Conservation (phyloP, 2,888 invertebrate genomes). For the Phengaris alcon region DNA sequence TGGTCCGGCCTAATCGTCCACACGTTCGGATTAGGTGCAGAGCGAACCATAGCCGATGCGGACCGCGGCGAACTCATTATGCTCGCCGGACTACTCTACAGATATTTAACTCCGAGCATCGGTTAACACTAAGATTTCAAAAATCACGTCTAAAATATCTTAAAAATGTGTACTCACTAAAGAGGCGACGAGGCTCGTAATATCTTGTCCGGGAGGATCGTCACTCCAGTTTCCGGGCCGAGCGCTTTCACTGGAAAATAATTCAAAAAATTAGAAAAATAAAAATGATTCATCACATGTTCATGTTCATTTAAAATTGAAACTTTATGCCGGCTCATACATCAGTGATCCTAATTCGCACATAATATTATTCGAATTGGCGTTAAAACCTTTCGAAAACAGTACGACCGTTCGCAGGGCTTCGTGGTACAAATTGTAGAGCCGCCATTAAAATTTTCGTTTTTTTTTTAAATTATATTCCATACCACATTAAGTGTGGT, state of each 20-base stretch:
- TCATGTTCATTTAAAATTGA: not conserved
- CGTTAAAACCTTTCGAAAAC: not conserved
- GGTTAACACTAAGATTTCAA: no score
- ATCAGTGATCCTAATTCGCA: not conserved
- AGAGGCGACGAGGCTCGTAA: slow-evolving; percentile 63
- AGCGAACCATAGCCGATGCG: no score
- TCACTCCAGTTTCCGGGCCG: slow-evolving; percentile 61
- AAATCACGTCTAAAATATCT: no score
- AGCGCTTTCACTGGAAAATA: slow-evolving; percentile 67
- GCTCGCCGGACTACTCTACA: no score
- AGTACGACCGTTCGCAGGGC: not conserved
- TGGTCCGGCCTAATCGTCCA: no score
- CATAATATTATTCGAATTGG: not conserved
- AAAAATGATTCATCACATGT: not conserved
- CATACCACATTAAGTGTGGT: no score
- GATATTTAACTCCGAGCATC: no score
- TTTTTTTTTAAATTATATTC: no score
- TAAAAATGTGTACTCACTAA: slow-evolving; percentile 52
- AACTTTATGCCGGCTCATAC: not conserved
- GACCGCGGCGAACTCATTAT: no score
- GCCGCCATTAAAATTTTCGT: no score
- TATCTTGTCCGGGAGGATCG: slow-evolving; percentile 49
- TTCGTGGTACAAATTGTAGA: no score
- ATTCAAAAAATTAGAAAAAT: slow-evolving; percentile 32
- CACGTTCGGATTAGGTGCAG: no score